Evolutionary conservation across 2,113 vertebrate species (phyloP), one percentile per base, ranked within the genome.

Genomic region (Trachemys scripta): DNA sequence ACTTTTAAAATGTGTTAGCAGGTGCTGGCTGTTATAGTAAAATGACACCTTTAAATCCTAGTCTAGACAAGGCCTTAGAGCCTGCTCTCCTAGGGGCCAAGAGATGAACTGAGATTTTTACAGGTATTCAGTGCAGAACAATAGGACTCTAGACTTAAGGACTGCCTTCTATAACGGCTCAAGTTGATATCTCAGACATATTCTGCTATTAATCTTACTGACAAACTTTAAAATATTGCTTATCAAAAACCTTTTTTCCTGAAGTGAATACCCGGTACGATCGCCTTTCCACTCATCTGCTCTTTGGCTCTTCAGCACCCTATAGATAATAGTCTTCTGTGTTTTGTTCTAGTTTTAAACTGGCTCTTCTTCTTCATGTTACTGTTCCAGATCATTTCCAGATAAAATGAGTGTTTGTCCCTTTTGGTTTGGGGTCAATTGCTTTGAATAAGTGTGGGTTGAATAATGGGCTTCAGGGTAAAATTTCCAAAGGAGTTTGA

Each of bases 341-440:
- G 16, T 17, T 75, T 75, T 75, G 38, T 75, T 75, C 22, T 75
- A 42, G 69, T 35, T 45, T 16, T 10, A n/a, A 35, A 76, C 38
- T 76, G 45, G 38, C 5, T 45, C 24, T 19, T 76, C 38, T 6
- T 42, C 38, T 76, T 76, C 22, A 45, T 22, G n/a, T 69, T 35
- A 20, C 11, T 45, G 42, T 45, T 76, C 72, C 20, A 76, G 72
- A 25, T 42, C 38, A 45, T 42, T 59, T 75, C 38, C n/a, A 42
- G 25, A 75, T 24, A 42, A 76, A 42, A 95, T 93, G 95, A 85
- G 82, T 92, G 85, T 93, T 94, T 92, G 85, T 91, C 92, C 94
- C 91, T 82, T 47, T 94, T 94, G 82, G 87, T 93, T 90, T 96
- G 92, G 90, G 50, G 90, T 82, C 72, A 38, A 5, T 90, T 38